Evolutionary conservation across 2,888 invertebrate genomes (phyloP).

Genomic region (Endomychus coccineus): DNA sequence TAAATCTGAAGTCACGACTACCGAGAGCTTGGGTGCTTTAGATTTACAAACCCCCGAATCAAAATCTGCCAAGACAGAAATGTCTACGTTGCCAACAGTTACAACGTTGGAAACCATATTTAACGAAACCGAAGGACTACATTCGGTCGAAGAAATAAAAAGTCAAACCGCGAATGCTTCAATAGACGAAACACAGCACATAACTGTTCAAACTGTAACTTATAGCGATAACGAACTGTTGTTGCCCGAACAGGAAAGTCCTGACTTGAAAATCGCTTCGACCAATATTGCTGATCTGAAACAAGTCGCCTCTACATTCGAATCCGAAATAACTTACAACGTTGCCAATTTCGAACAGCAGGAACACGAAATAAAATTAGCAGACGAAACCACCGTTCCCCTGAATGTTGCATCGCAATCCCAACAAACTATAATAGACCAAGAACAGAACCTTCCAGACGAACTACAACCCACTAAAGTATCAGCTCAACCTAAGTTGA

Average conservation of each 20-base stretch:
- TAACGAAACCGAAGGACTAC: constrained; percentile 41
- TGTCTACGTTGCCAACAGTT: constrained; percentile 39
- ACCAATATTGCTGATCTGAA: constrained; percentile 37
- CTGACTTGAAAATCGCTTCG: constrained; percentile 34
- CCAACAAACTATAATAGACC: constrained; percentile 41
- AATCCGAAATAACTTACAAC: constrained; percentile 23
- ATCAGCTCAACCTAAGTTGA: constrained; percentile 42
- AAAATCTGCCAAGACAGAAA: constrained; percentile 37
- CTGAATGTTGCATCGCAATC: constrained; percentile 35
- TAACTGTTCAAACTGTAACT: constrained; percentile 42
- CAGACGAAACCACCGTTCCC: constrained; percentile 33
- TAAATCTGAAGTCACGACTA: constrained; percentile 44
- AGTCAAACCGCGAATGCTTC: constrained; percentile 39
- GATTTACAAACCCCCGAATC: constrained; percentile 32
- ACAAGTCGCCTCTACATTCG: constrained; percentile 35
- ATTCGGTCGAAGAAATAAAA: constrained; percentile 36
- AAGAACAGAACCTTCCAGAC: background rate
- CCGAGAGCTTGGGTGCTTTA: constrained; percentile 39
- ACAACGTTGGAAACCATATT: constrained; percentile 43
- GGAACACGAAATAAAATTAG: constrained; percentile 26
- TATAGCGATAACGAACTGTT: constrained; percentile 9
- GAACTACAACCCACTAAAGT: constrained; percentile 42
- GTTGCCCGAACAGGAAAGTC: constrained; percentile 36
- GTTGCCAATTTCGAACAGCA: constrained; percentile 18
- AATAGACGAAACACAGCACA: constrained; percentile 41